A percentile compares a stretch with the other conserved stretches of the same genome.
Conservation (phyloP, 2,888 invertebrate genomes). For the Agrypnus murinus region DNA sequence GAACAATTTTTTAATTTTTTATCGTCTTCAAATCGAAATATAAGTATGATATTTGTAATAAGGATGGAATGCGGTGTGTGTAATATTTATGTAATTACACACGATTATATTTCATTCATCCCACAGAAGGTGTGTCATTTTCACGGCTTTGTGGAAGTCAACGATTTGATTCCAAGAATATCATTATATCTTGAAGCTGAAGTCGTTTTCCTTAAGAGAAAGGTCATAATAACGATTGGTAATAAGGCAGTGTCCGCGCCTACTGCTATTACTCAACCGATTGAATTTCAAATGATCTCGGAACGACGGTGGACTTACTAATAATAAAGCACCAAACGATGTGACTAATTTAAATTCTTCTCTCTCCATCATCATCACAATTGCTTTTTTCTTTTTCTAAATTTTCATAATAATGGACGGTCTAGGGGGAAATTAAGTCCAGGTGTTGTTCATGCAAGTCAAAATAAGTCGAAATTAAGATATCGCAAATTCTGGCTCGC, state of each 20-base stretch:
- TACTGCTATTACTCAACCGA: slow-evolving; percentile 31
- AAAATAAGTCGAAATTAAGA: background rate
- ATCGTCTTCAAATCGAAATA: slow-evolving; percentile 11
- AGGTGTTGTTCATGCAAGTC: slow-evolving; percentile 5
- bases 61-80: slow-evolving; percentile 13
- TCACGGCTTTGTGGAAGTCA: slow-evolving; percentile 27
- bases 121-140: slow-evolving; percentile 30
- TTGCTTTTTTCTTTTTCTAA: background rate
- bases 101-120: slow-evolving; percentile 34
- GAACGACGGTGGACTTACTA: background rate
- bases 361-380: background rate
- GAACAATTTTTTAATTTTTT: no score
- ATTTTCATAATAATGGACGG: background rate
- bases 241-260: slow-evolving; percentile 28
- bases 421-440: background rate
- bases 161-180: slow-evolving; percentile 32
- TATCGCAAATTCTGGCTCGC: background rate
- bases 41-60: slow-evolving; percentile 20
- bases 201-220: slow-evolving; percentile 31
- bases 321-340: background rate
- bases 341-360: slow-evolving; percentile 23
- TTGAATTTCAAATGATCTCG: slow-evolving; percentile 22
- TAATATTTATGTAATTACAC: slow-evolving; percentile 33
- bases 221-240: slow-evolving; percentile 26
- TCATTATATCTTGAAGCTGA: no score